Conservation (phyloP, 2,113 vertebrate genomes). For the Aptenodytes patagonicus region DNA sequence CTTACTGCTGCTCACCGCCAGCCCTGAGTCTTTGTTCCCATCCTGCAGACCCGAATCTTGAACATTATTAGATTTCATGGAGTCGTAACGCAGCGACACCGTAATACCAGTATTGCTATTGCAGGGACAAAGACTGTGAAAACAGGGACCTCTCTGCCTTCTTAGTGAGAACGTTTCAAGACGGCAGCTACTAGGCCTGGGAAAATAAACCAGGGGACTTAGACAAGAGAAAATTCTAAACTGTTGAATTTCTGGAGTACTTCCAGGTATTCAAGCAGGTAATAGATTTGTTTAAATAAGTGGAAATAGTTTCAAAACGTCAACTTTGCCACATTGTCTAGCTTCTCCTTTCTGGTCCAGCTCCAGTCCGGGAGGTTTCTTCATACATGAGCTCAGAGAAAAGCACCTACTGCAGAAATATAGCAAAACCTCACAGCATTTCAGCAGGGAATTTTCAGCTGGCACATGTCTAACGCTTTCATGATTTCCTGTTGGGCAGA, state of each 20-base stretch:
- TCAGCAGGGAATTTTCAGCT: not conserved
- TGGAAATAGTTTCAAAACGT: constrained; percentile 52
- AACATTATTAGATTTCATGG: not conserved
- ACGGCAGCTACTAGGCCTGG: not conserved
- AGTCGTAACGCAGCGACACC: fast-evolving
- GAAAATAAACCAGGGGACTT: constrained; percentile 8
- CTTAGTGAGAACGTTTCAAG: not conserved
- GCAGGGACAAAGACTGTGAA: not conserved
- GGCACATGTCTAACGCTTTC: not conserved
- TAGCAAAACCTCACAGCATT: not conserved
- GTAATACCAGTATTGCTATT: not conserved
- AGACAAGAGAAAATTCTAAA: constrained; percentile 41
- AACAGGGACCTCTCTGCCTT: not conserved
- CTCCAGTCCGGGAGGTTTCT: constrained; percentile 32
- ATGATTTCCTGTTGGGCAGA: not conserved
- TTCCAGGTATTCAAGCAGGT: constrained; percentile 64
- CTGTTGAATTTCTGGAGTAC: constrained; percentile 51
- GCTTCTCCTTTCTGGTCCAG: constrained; percentile 34
- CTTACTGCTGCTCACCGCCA: not conserved
- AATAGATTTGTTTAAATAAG: constrained; percentile 57
- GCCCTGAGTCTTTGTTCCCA: not conserved
- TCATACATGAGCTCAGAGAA: not conserved
- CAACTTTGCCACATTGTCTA: constrained; percentile 43
- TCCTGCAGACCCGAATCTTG: not conserved
- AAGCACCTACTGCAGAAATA: not conserved